These are phyloP conservation scores for Montifringilla adamsi DNA, from an alignment of 2,113 vertebrate species.

Conservation along the genomic window DNA sequence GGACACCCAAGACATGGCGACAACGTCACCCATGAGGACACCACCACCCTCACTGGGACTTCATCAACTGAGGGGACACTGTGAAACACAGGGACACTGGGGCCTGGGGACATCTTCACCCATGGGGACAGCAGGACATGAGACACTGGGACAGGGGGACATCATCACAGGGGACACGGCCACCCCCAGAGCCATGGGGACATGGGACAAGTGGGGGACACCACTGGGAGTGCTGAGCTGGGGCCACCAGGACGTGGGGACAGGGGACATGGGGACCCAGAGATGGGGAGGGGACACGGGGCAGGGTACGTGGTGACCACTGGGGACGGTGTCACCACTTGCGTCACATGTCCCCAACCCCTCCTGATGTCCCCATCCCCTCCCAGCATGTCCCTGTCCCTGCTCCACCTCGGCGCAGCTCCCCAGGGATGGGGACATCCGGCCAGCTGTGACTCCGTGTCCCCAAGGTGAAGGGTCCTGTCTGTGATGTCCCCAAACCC, in stretches of 20 bases:
- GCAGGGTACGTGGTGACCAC: not conserved
- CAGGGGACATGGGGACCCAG: not conserved
- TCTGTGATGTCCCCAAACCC: not conserved
- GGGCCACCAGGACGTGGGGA: not conserved
- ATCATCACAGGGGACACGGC: not conserved
- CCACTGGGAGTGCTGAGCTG: not conserved
- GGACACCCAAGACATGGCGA: not conserved
- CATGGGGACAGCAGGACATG: not conserved
- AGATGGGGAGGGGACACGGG: not conserved
- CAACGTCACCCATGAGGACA: not conserved
- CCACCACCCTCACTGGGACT: not conserved
- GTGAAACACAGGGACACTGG: accelerated
- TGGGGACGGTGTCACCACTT: not conserved
- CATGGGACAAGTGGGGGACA: not conserved
- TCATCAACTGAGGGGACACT: not conserved
- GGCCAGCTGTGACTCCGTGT: not conserved
- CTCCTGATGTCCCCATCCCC: not conserved
- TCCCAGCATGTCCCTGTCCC: not conserved
- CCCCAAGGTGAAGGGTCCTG: not conserved
- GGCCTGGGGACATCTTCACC: not conserved
- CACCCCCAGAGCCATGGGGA: not conserved
- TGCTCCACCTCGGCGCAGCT: not conserved
- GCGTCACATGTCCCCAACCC: not conserved
- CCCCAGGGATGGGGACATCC: not conserved
- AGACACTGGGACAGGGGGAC: too few relatives aligned